Base-by-base conservation (phyloP, 2,888 invertebrate species). In the Willowsia nigromaculata region DNA sequence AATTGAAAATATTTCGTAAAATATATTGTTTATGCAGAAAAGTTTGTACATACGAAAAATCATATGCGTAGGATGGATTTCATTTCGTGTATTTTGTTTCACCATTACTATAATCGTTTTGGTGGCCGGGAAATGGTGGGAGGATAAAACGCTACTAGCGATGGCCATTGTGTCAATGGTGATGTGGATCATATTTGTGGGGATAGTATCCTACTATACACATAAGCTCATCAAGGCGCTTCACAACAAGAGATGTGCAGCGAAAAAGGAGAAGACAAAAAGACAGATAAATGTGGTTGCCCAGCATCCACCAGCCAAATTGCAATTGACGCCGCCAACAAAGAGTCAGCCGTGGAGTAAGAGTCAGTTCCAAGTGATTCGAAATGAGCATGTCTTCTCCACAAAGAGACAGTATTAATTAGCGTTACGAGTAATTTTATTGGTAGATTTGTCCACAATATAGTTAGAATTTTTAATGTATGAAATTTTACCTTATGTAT, bases 311-410 rank as follows among this genome's bases (percentile, higher is more conserved):
- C 30, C 50, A 11, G 3, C 13, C 50, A n/a, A 3, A 6, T 3
- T 50, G 3, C n/a, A 50, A 50, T 50, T 11, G 15, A 9, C 27
- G 11, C 2, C 27, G 30, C 7, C 30, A 13, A 15, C 62, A 27
- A 7, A 1, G 22, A 40, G 13, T 11, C 50, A 76, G 18, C 27
- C 76, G 0, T 76, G 76, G 76, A 76, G 76, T 22, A 47, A 47
- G 30, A 50, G 30, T 11, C 50, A 76, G 50, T 76, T 76, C n/a
- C 76, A 76, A 13, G 25, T 76, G 11, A 13, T 76, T 9, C 9
- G 50, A 47, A 76, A 76, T 5, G 76, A 76, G 30, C 76, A 76
- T 30, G 76, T 76, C 1, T 76, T 76, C 30, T 50, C 76, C 2
- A 50, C 68, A 37, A 40, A 40, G 11, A 2, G 40, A n/a, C 37